Conservation (phyloP, 2,797 vertebrate genomes). For the Pantherophis vulpinus region DNA sequence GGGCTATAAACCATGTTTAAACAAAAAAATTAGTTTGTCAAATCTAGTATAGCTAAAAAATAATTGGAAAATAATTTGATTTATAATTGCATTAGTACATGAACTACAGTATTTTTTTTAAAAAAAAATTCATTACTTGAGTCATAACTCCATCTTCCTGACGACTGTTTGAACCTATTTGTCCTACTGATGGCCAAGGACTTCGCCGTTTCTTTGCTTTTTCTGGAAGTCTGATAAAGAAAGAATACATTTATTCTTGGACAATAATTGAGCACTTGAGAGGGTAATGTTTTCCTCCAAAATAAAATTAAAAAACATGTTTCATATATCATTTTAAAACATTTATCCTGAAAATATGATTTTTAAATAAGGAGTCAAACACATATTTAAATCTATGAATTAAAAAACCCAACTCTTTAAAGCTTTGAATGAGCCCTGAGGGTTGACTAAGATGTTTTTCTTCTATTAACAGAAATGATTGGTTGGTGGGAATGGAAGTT, state of each 20-base stretch:
- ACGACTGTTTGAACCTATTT: slow-evolving; percentile 43
- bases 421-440: background rate
- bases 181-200: slow-evolving; percentile 57
- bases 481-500: background rate
- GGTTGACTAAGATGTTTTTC: background rate
- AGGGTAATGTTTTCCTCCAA: background rate
- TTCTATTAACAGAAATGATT: background rate
- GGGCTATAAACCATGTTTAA: background rate
- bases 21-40: background rate
- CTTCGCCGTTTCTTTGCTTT: slow-evolving; percentile 63
- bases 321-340: background rate
- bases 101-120: slow-evolving; percentile 2
- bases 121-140: slow-evolving; percentile 59
- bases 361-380: background rate
- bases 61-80: background rate
- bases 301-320: background rate
- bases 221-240: slow-evolving; percentile 61
- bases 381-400: background rate
- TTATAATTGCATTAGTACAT: background rate
- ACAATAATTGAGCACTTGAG: background rate
- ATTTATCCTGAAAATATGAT: background rate
- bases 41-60: background rate
- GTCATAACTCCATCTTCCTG: slow-evolving; percentile 49
- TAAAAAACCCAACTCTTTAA: background rate
- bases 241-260: slow-evolving; percentile 6